Conservation (phyloP, 2,888 invertebrate species). For the Creontiades dilutus region DNA sequence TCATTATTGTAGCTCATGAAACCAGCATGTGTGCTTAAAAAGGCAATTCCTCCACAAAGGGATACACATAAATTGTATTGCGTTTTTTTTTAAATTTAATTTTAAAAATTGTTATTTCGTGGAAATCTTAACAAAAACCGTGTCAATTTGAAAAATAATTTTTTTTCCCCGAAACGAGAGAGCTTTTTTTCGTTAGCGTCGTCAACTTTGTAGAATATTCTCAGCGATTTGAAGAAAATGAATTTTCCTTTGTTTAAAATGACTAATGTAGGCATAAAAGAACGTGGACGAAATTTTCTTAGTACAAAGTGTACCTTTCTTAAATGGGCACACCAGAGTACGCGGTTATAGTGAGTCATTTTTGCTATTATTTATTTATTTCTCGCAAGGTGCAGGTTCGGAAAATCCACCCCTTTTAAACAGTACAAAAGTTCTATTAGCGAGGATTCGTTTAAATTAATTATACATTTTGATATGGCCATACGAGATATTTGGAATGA, state of each 20-base stretch:
- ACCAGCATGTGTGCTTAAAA: too few species aligned
- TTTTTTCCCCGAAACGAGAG: slow-evolving; percentile 38
- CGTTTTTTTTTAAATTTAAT: too few species aligned
- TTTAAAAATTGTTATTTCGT: too few species aligned
- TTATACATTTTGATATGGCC: too few species aligned
- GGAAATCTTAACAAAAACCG: neutral
- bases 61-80: too few species aligned
- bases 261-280: neutral
- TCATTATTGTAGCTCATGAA: too few species aligned
- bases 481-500: too few species aligned
- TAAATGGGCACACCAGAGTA: slow-evolving; percentile 8
- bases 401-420: neutral
- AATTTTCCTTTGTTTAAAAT: neutral
- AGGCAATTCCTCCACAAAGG: too few species aligned
- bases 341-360: slow-evolving; percentile 5
- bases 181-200: slow-evolving; percentile 6
- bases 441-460: too few species aligned
- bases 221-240: neutral
- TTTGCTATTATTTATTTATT: neutral
- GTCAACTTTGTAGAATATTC: neutral
- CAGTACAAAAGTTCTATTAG: neutral
- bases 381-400: slow-evolving; percentile 10
- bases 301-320: slow-evolving; percentile 57
- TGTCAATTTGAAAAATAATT: slow-evolving; percentile 65
- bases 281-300: slow-evolving; percentile 50